Base-by-base conservation (phyloP, 1,140 invertebrate genomes). In the Zaprionus africanus region DNA sequence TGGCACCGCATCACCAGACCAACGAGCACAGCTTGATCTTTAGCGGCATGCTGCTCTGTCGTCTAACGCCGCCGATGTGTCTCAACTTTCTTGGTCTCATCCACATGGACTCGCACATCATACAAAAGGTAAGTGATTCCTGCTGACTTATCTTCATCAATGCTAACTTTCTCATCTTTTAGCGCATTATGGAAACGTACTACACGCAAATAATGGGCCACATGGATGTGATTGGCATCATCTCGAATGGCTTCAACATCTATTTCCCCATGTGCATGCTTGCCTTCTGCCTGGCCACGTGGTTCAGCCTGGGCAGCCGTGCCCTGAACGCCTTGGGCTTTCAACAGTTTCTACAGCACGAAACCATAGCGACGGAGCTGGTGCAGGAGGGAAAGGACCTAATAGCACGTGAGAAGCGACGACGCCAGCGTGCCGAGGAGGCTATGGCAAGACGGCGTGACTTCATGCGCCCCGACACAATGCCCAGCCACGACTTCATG, bases 21-120 rank as follows among this genome's bases (percentile, higher is more conserved):
- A 99, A 99, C 92, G 99, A 99, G 93, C 99, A 99, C 94, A 99
- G 98, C 93, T 94, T 99, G 54, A 98, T 99, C 83, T 99, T 99
- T 93, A 98, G 97, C 91, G 99, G 99, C 63, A 97, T 99, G 98
- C 96, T 99, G 94, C 94, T 99, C 9, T 99, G 98, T 92, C 96
- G 99, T 17, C 94, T 99, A 7, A 99, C 99, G 4, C 98, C 99
- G 0, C 99, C 99, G 5, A 96, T 99, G 94, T 99, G 99, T 94
- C 95, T 99, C 6, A 99, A 99, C 93, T 99, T 99, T 91, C 94
- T 99, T 13, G 98, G 98, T 41, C 94, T 99, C 6, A 98, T 99
- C 82, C 99, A 99, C 87, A 97, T 99, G 95, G 99, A 99, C 93
- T 99, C 97, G 24, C 98, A 99, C 90, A 96, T 99, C 41, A 98